Conservation (phyloP, 2,888 invertebrate species). For the Eretmocerus hayati region DNA sequence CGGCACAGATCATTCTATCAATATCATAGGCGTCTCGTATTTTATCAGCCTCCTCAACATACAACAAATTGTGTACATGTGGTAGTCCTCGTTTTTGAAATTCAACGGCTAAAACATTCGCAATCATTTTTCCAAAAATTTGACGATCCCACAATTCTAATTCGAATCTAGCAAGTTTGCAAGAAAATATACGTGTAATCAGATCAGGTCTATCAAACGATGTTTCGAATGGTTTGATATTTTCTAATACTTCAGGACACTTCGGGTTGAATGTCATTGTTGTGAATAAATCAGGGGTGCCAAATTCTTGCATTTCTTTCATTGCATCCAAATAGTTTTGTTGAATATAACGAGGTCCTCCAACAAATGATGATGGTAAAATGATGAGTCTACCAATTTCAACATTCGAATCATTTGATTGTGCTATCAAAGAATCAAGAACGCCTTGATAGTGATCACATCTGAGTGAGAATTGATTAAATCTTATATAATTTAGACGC, state of each 20-base stretch:
- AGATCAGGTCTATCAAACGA: not conserved
- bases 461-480: not conserved
- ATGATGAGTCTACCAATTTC: constrained; percentile 2
- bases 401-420: not conserved
- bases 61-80: not conserved
- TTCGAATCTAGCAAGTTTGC: not conserved
- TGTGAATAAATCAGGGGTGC: constrained; percentile 1
- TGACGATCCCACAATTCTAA: not conserved
- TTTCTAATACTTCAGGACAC: constrained; percentile 1
- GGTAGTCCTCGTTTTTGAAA: not conserved
- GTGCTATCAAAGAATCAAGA: not conserved
- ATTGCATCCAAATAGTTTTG: constrained; percentile 5
- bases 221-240: not conserved
- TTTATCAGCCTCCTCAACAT: not conserved
- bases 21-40: not conserved
- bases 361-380: constrained; percentile 1
- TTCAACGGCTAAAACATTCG: not conserved
- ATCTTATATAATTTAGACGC: not conserved
- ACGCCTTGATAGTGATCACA: constrained; percentile 1
- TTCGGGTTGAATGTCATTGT: constrained; percentile 2
- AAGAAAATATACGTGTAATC: not conserved
- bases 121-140: not conserved
- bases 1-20: not conserved
- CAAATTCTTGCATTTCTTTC: not conserved
- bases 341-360: not conserved